Percentiles rank a stretch among this genome's conserved stretches.
phyloP scores from a whole-genome alignment of 2,797 vertebrate genomes.

The Echiichthys vipera region DNA sequence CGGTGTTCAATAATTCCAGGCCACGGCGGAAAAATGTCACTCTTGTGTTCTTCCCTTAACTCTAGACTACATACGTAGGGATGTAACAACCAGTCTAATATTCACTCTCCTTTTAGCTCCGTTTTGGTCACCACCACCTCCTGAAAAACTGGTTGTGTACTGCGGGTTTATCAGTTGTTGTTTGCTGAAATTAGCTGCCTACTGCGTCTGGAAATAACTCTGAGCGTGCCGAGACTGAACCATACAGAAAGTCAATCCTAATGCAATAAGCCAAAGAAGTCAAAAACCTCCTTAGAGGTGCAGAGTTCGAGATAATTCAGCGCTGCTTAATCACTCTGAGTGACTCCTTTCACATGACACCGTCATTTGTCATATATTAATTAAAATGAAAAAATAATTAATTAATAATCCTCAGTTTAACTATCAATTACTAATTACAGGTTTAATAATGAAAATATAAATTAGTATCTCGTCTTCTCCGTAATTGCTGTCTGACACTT shows the following conservation, averaged over 20 bases:
- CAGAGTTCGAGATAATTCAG: background rate
- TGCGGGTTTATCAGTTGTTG: background rate
- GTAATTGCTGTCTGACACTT: constrained; percentile 10
- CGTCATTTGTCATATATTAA: constrained; percentile 18
- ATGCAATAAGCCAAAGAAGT: background rate
- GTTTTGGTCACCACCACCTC: constrained; percentile 3
- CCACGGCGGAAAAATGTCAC: no score
- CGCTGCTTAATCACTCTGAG: background rate
- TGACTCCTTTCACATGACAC: background rate
- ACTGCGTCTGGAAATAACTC: background rate
- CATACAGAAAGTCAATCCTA: background rate
- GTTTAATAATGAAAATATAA: constrained; percentile 2
- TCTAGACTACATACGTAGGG: no score
- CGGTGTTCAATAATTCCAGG: no score
- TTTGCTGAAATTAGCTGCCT: background rate
- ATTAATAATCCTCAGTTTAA: constrained; percentile 10
- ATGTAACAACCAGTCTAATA: no score
- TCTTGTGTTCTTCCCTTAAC: no score
- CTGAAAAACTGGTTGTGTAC: background rate
- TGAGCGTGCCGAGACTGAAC: background rate
- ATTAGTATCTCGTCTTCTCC: constrained; percentile 2
- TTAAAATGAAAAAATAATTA: background rate
- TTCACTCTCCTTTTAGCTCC: background rate
- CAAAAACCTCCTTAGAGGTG: background rate
- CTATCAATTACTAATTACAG: constrained; percentile 19